Conservation (phyloP, 2,113 vertebrate species). For the Anguilla rostrata region DNA sequence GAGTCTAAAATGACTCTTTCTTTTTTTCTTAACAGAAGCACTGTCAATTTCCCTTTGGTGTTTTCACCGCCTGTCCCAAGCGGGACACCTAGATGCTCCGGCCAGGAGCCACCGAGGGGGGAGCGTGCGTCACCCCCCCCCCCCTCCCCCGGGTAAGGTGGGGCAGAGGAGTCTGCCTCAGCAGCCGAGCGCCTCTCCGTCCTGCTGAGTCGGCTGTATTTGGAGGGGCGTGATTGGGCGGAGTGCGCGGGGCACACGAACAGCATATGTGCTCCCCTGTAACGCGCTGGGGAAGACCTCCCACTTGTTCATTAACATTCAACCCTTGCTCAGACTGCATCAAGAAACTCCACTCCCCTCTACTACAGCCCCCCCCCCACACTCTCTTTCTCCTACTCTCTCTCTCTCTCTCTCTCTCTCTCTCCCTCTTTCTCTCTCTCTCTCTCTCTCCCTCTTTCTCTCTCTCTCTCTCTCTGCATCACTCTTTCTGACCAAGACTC, state of each 20-base stretch:
- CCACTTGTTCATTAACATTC: conserved; percentile 7
- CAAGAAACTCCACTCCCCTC: conserved; percentile 16
- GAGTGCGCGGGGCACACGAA: background rate
- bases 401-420: background rate
- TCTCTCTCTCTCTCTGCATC: background rate
- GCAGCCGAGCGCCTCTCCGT: background rate
- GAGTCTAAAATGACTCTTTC: background rate
- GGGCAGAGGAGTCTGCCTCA: background rate
- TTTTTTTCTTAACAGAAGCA: background rate
- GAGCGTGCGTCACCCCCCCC: background rate
- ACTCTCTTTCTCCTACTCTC: background rate
- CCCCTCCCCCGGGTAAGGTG: too few relatives aligned
- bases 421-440: background rate
- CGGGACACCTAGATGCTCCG: background rate
- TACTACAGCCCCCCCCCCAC: background rate
- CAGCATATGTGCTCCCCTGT: background rate
- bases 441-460: background rate
- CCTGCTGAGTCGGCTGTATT: background rate
- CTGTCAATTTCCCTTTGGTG: background rate
- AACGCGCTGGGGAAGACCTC: background rate
- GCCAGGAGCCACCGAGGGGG: background rate
- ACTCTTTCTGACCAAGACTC: background rate
- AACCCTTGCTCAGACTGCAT: conserved; percentile 18
- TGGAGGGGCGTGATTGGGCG: background rate
- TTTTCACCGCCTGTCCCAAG: background rate